phyloP scores from a whole-genome alignment of 1,140 invertebrate genomes.

The Calosoma granatense region DNA sequence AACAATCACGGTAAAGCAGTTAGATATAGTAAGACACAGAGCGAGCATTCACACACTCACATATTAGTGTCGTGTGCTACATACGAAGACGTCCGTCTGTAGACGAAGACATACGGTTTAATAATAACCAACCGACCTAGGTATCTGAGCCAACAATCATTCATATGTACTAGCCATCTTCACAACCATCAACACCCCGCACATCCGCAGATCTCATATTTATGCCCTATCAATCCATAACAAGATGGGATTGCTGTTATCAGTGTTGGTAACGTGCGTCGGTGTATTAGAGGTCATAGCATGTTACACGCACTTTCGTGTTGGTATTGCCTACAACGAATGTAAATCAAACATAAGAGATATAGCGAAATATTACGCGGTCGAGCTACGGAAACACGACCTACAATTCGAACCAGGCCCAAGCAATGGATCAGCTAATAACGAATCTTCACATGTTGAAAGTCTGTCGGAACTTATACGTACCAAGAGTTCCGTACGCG shows the following conservation, averaged over 20 bases:
- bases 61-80: too few relatives aligned
- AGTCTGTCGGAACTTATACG: not conserved
- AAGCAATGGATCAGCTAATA: slow-evolving; percentile 10
- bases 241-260: slow-evolving; percentile 56
- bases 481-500: not conserved
- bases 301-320: slow-evolving; percentile 43
- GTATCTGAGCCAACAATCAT: too few relatives aligned
- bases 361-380: slow-evolving; percentile 34
- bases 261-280: slow-evolving; percentile 58
- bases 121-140: too few relatives aligned
- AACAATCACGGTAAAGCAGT: too few relatives aligned
- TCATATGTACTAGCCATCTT: too few relatives aligned
- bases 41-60: too few relatives aligned
- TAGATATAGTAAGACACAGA: too few relatives aligned
- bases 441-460: not conserved
- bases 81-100: too few relatives aligned
- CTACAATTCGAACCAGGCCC: slow-evolving; percentile 18
- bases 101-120: too few relatives aligned
- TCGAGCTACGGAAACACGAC: slow-evolving; percentile 17
- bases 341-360: slow-evolving; percentile 35
- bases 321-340: slow-evolving; percentile 24
- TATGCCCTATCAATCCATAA: too few relatives aligned
- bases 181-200: too few relatives aligned
- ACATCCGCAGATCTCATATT: too few relatives aligned
- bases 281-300: slow-evolving; percentile 56